Conservation (phyloP, 2,797 vertebrate genomes). For the Rhinichthys osculus region DNA sequence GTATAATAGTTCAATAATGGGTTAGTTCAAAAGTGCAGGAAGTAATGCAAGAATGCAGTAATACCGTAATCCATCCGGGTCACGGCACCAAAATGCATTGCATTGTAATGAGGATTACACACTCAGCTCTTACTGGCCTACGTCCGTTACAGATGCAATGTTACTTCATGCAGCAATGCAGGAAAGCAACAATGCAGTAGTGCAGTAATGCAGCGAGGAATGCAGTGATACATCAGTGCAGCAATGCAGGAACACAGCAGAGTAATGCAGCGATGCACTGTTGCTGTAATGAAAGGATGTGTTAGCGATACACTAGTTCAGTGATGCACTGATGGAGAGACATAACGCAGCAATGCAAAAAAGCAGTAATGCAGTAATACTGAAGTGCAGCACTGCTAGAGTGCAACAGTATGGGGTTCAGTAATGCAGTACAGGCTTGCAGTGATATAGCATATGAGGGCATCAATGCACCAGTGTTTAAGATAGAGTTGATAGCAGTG, state of each 20-base stretch:
- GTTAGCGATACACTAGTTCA: neutral
- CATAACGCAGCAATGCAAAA: neutral
- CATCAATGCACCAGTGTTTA: neutral
- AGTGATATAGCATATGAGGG: neutral
- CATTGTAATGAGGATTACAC: too few relatives aligned
- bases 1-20: neutral
- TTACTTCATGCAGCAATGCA: too few relatives aligned
- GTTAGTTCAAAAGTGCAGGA: neutral
- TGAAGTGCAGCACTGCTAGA: neutral
- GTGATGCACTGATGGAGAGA: neutral
- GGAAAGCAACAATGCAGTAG: neutral
- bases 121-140: too few relatives aligned
- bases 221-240: neutral
- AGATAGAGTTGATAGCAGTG: neutral
- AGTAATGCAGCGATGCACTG: too few relatives aligned
- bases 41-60: too few relatives aligned
- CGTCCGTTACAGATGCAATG: too few relatives aligned
- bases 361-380: neutral
- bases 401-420: neutral
- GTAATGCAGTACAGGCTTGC: neutral
- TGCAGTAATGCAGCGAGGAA: neutral
- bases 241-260: neutral
- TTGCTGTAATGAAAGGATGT: too few relatives aligned
- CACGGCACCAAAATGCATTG: too few relatives aligned
- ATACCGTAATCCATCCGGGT: too few relatives aligned